Evolutionary conservation across 35 echinoderm and acorn worm species (phyloP), one percentile per base, ranked within the genome.

Genomic region (Eucidaris tribuloides): DNA sequence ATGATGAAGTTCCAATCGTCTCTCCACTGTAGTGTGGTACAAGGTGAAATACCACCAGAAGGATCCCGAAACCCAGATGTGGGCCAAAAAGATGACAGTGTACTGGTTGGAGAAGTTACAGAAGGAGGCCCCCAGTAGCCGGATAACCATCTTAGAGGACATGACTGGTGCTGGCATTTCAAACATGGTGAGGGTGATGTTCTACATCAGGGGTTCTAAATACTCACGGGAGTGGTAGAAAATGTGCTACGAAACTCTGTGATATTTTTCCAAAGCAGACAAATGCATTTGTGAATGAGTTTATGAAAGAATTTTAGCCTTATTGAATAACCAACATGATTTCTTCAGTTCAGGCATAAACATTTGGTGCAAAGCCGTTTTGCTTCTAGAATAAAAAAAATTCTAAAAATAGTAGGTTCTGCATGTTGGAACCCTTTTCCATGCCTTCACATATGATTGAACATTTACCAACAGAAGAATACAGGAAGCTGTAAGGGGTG

Each of bases 71-170:
- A 46, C 49, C 17, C 65, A 63, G n/a, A 42, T 72, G 35, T n/a
- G 22, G 40, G 89, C 85, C 29, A 97, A 92, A 65, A 50, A 77
- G 54, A 92, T 85, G 78, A 88, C 91, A 3, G 89, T 81, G 1
- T 97, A 82, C 81, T 97, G 94, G 94, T 44, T 97, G 62, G 84
- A 97, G 46, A 97, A 92, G 61, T 45, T 97, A 6, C 89, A 97
- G 54, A 83, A 82, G 41, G 85, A 92, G 29, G 72, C 82, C 18
- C 81, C 84, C 44, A 81, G 80, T 28, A 58, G 88, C 46, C 52
- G 76, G 7, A 86, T 92, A 7, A 76, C 84, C 18, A 44, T 97
- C 27, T 7, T 97, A 29, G 61, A 92, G 81, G 94, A 97, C 49
- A 92, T 97, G 89, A 55, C 94, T 2, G 78, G 57, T 35, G 89